Base-by-base conservation (phyloP, 1,140 invertebrate species). In the Drosophila arawakana region DNA sequence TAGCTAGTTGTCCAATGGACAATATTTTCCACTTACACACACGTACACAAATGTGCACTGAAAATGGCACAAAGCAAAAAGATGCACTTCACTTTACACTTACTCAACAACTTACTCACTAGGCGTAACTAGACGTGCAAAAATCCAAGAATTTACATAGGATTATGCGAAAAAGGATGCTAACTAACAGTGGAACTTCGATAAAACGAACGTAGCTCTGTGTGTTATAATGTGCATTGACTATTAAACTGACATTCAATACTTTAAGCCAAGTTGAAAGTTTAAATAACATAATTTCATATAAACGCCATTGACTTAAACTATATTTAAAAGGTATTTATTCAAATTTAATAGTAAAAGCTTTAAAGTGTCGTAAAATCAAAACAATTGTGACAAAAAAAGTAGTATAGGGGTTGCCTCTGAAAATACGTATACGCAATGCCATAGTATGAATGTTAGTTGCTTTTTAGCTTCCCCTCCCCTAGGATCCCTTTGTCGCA, bases 61-160 rank as follows among this genome's bases (percentile, higher is more conserved):
- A 15, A 15, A 15, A 15, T 47, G 70, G 39, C 58, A 63, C 66
- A 65, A 67, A 52, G 73, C 58, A 59, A 63, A 66, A 80, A 86
- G 79, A 76, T 88, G 76, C 63, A 55, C 73, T 76, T 80, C 76
- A 83, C 88, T 88, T 86, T 86, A 70, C 59, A 74, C 57, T 54
- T 39, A 18, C 30, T 10, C 25, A 15, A 43, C 41, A 46, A 65
- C 15, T 69, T 61, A 60, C 67, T 66, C 62, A 37, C 43, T 35
- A 63, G 60, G 71, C 71, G 54, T 76, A 79, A 69, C 58, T 73
- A 74, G 65, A 86, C 83, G 80, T 86, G 83, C 73, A 73, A 86
- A 88, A 86, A 89, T 83, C 76, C 80, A 69, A 80, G 77, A 89
- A 83, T 86, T 83, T 86, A 80, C 83, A 74, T 88, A 83, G 78